Conservation (phyloP, 2,113 vertebrate genomes). For the Sterna hirundo region DNA sequence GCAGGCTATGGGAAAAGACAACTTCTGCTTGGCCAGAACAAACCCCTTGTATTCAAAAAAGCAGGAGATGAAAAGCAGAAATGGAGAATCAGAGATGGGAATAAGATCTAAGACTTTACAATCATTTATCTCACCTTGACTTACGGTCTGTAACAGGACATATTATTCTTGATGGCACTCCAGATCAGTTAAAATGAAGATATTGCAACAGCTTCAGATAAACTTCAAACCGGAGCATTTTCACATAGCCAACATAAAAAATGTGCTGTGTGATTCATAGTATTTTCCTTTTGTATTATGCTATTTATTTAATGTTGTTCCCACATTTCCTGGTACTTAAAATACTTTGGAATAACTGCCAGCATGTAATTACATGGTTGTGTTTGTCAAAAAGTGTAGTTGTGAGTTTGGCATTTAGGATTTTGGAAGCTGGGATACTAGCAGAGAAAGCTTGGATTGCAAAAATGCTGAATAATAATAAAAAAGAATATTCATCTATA, state of each 20-base stretch:
- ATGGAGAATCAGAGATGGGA: not conserved
- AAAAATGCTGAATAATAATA: constrained; percentile 13
- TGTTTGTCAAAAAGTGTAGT: not conserved
- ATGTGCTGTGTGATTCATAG: not conserved
- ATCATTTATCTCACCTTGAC: not conserved
- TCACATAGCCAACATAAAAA: not conserved
- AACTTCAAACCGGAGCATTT: not conserved
- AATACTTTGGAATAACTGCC: not conserved
- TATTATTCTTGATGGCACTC: not conserved
- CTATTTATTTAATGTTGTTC: not conserved
- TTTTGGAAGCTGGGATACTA: not conserved
- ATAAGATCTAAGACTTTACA: not conserved
- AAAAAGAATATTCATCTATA: not conserved
- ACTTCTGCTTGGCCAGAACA: not conserved
- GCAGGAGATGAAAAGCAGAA: not conserved
- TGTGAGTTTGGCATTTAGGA: not conserved
- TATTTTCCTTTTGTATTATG: not conserved
- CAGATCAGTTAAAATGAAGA: not conserved
- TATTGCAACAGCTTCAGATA: not conserved
- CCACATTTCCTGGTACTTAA: not conserved
- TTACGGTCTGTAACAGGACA: not conserved
- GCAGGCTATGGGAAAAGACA: constrained; percentile 2
- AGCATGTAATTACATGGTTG: not conserved
- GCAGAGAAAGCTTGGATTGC: not conserved
- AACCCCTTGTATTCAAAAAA: not conserved